phyloP scores from a whole-genome alignment of 2,888 invertebrate genomes.

The Cynaeus angustus region DNA sequence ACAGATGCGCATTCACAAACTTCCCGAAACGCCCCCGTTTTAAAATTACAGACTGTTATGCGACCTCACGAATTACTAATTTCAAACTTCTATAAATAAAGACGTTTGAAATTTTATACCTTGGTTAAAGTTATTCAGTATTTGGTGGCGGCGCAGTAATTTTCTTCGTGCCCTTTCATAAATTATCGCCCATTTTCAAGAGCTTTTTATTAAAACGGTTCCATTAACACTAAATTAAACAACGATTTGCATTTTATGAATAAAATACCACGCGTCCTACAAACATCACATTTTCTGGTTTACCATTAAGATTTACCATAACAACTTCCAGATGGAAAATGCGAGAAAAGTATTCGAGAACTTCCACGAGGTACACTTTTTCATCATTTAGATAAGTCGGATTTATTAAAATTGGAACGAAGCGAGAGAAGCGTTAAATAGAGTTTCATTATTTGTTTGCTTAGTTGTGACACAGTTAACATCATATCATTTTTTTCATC shows the following conservation, averaged over 20 bases:
- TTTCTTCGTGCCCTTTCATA: constrained; percentile 45
- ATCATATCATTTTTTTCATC: constrained; percentile 5
- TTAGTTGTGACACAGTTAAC: constrained; percentile 10
- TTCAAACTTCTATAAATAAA: constrained; percentile 51
- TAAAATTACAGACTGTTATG: constrained; percentile 47
- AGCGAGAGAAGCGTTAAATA: background rate
- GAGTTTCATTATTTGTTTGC: background rate
- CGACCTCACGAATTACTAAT: constrained; percentile 50
- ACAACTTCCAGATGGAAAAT: no score
- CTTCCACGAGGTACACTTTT: background rate
- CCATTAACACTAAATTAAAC: constrained; percentile 49
- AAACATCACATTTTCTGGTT: constrained; percentile 8
- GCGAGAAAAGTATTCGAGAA: no score
- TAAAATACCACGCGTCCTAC: constrained; percentile 29
- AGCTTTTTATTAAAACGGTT: constrained; percentile 45
- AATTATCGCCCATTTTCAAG: constrained; percentile 37
- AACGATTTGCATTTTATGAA: constrained; percentile 49
- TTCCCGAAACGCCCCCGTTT: constrained; percentile 25
- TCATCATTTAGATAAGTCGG: constrained; percentile 1
- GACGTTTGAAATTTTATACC: constrained; percentile 49
- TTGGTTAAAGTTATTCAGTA: constrained; percentile 36
- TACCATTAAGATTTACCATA: background rate
- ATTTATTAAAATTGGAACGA: constrained; percentile 13
- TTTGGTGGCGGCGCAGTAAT: constrained; percentile 22
- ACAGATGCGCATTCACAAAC: constrained; percentile 47